Percentiles rank a stretch among this genome's conserved stretches.
These are phyloP conservation scores for Microcebus lehilahytsara DNA, from an alignment of 2,113 vertebrate genomes.

Conservation along the genomic window DNA sequence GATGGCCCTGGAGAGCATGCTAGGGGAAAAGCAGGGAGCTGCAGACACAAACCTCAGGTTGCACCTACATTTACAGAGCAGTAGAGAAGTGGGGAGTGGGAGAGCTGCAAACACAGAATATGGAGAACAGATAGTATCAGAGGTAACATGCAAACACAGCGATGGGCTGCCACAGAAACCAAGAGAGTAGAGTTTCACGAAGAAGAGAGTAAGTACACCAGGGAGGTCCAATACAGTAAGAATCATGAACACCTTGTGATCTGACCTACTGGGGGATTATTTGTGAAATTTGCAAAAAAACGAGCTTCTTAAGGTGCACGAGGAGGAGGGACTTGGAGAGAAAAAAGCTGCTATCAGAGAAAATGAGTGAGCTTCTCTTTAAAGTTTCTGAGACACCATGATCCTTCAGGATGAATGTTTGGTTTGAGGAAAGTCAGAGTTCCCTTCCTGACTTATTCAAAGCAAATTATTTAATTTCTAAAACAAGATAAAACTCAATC, in stretches of 20 bases:
- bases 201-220: background rate
- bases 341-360: background rate
- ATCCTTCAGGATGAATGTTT: background rate
- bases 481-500: background rate
- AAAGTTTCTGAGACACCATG: background rate
- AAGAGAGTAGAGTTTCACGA: background rate
- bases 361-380: background rate
- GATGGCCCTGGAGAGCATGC: background rate
- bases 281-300: background rate
- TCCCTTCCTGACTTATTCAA: background rate
- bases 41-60: background rate
- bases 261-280: too few relatives aligned
- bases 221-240: fast-evolving
- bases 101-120: fast-evolving
- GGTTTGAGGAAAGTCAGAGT: background rate
- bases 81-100: fast-evolving
- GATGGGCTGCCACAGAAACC: fast-evolving
- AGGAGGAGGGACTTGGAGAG: background rate
- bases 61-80: background rate
- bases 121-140: background rate
- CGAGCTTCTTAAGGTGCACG: background rate
- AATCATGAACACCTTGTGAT: background rate
- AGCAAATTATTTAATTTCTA: background rate
- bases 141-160: fast-evolving
- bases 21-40: background rate